phyloP scores from a whole-genome alignment of 1,140 invertebrate species.

The Heliconius nattereri region DNA sequence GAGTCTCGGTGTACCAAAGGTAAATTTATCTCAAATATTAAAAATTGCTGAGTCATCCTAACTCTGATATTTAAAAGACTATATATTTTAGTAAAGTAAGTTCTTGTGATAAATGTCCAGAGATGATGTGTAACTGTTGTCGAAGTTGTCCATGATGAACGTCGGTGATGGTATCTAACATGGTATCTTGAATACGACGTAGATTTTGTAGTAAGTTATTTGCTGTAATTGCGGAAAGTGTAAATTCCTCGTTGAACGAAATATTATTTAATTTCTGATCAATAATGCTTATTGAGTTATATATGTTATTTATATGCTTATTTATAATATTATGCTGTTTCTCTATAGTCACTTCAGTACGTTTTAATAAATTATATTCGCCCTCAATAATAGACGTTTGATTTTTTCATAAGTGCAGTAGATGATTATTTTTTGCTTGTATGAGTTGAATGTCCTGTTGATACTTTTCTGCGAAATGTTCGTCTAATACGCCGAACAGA shows the following conservation, averaged over 20 bases:
- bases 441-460: conserved; percentile 40
- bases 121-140: not conserved
- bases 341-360: conserved; percentile 32
- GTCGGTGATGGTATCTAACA: conserved; percentile 33
- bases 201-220: conserved; percentile 23
- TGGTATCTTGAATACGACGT: conserved; percentile 23
- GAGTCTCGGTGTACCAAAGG: not conserved
- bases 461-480: conserved; percentile 50
- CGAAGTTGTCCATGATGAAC: conserved; percentile 34
- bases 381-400: conserved; percentile 47
- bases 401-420: conserved; percentile 40
- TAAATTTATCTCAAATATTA: not conserved
- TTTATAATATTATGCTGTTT: conserved; percentile 50
- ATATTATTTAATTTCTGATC: not conserved
- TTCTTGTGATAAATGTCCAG: not conserved
- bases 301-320: conserved; percentile 35
- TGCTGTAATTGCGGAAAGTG: conserved; percentile 15
- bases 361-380: conserved; percentile 42
- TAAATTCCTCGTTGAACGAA: not conserved
- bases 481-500: conserved; percentile 44
- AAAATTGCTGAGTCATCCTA: not conserved
- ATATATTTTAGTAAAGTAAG: not conserved
- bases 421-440: conserved; percentile 41
- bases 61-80: not conserved
- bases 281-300: not conserved